A percentile compares a stretch with the other conserved stretches of the same genome.
These are phyloP conservation scores for Benthosema pterotum DNA, from an alignment of 2,797 vertebrate genomes.

Conservation along the genomic window DNA sequence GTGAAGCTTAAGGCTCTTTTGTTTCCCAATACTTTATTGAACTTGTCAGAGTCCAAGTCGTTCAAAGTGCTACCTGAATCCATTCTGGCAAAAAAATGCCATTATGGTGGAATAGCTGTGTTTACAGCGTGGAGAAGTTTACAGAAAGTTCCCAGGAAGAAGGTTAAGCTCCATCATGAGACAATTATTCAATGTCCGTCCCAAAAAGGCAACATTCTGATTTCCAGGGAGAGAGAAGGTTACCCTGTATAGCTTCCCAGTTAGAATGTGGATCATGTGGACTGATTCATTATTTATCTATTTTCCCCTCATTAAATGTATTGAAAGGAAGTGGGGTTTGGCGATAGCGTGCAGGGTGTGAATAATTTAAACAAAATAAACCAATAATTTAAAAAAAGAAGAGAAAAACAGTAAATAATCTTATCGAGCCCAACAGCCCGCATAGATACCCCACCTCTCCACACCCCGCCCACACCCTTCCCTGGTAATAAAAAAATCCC, in stretches of 20 bases:
- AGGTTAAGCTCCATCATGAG: slow-evolving; percentile 42
- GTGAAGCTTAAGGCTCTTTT: too few species aligned
- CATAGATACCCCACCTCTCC: slow-evolving; percentile 52
- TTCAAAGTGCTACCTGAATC: slow-evolving; percentile 15
- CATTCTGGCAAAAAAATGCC: background rate
- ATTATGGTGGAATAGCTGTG: slow-evolving; percentile 10
- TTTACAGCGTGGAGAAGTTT: slow-evolving; percentile 12
- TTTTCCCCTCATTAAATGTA: slow-evolving; percentile 55
- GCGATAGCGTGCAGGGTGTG: slow-evolving; percentile 58
- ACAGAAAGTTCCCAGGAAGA: slow-evolving; percentile 36
- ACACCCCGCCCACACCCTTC: slow-evolving; percentile 61
- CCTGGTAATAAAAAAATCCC: slow-evolving; percentile 64
- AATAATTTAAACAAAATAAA: slow-evolving; percentile 75
- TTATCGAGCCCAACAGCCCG: slow-evolving; percentile 74
- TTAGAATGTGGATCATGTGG: slow-evolving; percentile 43
- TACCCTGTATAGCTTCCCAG: slow-evolving; percentile 45
- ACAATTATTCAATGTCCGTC: slow-evolving; percentile 31
- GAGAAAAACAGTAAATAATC: slow-evolving; percentile 65
- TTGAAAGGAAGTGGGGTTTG: slow-evolving; percentile 54
- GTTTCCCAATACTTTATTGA: slow-evolving; percentile 20
- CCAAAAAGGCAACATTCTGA: slow-evolving; percentile 53
- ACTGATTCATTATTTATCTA: slow-evolving; percentile 56
- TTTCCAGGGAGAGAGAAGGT: slow-evolving; percentile 54
- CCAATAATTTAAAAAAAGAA: slow-evolving; percentile 53
- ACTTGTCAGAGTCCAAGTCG: slow-evolving; percentile 28